Evolutionary conservation across 2,888 invertebrate genomes (phyloP), one percentile per base, ranked within the genome.

Genomic region (Shargacucullia verbasci): DNA sequence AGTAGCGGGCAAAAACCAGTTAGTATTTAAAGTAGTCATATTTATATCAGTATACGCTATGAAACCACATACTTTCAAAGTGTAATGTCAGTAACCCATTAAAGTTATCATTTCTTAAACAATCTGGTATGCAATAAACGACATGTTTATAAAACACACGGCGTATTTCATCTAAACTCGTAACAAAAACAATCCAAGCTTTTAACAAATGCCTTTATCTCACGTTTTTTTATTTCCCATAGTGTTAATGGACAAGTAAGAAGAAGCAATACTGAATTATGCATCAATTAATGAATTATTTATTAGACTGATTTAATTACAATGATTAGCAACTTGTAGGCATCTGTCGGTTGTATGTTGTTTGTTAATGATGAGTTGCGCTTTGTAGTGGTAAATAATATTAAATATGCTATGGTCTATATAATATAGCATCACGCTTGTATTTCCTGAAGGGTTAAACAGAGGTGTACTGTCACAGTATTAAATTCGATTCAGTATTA

Each of bases 291-390:
- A 78, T 80, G 66, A 73, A 68, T 80, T 68, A 80, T 79, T 78
- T 78, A 82, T 83, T 39, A 20, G 56, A 61, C 66, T 67, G 39
- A 67, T 77, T 83, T 82, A 84, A 84, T 85, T 81, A 76, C 70
- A 60, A 35, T 59, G 60, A 80, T 80, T 79, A 78, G 60, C 53
- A 50, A 64, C 20, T 43, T 48, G 50, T 13, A 53, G 60, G 60
- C 70, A 73, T 72, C 54, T 62, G 57, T 49, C 41, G 15, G 54
- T 59, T 53, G 39, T 39, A 59, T 46, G 44, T 44, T 48, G 58
- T 47, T 49, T 45, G 31, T 31, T 12, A 11, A 38, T 20, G 41
- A 46, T 60, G 39, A 35, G 31, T 14, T 35, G 40, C 0, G 25
- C 10, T 44, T 35, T 11, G 33, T 11, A 29, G 11, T 41, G 39